A percentile compares a stretch with the other conserved stretches of the same genome.
Conservation (phyloP, 1,140 invertebrate species). For the Ceratitis capitata region DNA sequence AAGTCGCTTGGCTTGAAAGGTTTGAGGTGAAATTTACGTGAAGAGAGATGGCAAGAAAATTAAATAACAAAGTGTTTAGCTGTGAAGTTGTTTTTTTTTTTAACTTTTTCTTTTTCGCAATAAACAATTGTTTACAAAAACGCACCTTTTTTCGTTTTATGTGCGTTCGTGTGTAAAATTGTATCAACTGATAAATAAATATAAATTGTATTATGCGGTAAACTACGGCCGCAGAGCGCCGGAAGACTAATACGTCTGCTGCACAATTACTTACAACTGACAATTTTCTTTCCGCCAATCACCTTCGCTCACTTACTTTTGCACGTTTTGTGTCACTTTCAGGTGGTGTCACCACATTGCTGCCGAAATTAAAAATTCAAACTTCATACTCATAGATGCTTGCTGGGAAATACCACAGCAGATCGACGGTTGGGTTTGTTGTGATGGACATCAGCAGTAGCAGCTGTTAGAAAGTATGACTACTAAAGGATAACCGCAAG, state of each 20-base stretch:
- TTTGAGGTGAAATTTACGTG: background rate
- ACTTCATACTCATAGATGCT: conserved; percentile 4
- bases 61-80: background rate
- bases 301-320: background rate
- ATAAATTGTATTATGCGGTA: background rate
- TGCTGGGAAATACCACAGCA: background rate
- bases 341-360: background rate
- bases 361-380: background rate
- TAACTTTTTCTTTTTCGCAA: background rate
- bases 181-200: background rate
- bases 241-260: background rate
- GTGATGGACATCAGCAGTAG: background rate
- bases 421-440: background rate
- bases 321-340: background rate
- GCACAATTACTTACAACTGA: background rate
- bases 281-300: background rate
- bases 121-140: no score
- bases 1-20: no score
- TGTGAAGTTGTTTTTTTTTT: background rate
- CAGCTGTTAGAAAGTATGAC: background rate
- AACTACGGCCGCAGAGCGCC: no score
- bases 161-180: background rate
- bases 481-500: background rate
- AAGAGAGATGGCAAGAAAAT: background rate
- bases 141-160: background rate